These are phyloP conservation scores for Drosophila atroscutellata DNA, from an alignment of 2,888 invertebrate species.

Conservation along the genomic window DNA sequence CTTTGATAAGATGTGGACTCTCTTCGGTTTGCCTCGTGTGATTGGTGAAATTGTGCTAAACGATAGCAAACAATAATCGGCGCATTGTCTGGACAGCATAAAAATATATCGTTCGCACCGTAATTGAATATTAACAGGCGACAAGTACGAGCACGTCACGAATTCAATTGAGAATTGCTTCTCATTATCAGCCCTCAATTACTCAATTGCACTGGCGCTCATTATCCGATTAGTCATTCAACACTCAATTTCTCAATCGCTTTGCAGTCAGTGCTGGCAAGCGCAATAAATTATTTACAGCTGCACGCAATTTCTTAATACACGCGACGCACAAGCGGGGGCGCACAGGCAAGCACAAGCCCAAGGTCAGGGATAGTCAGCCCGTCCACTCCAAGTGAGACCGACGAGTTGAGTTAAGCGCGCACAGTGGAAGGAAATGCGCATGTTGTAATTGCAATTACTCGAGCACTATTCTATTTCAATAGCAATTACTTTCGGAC, in stretches of 20 bases:
- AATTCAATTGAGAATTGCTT: slow-evolving; percentile 33
- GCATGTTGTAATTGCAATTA: slow-evolving; percentile 34
- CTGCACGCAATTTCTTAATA: slow-evolving; percentile 41
- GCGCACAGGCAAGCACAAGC: not conserved
- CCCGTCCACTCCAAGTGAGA: slow-evolving; percentile 3
- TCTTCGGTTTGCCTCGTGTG: slow-evolving; percentile 42
- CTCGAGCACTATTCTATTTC: slow-evolving; percentile 11
- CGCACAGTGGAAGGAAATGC: slow-evolving; percentile 33
- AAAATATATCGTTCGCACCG: not conserved
- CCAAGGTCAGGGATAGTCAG: slow-evolving; percentile 43
- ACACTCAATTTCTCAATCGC: slow-evolving; percentile 33
- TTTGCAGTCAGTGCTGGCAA: slow-evolving; percentile 22
- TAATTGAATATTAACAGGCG: slow-evolving; percentile 24
- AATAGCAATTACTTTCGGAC: slow-evolving; percentile 17
- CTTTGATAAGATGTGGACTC: slow-evolving; percentile 52
- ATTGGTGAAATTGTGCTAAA: slow-evolving; percentile 7
- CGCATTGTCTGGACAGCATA: not conserved
- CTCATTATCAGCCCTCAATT: slow-evolving; percentile 1
- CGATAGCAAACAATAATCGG: slow-evolving; percentile 19
- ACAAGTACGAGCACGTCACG: slow-evolving; percentile 36
- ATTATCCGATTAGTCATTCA: slow-evolving; percentile 34
- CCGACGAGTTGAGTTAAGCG: slow-evolving; percentile 4
- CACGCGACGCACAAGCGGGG: not conserved
- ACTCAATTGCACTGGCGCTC: slow-evolving; percentile 37
- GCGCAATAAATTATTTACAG: slow-evolving; percentile 51